Conservation (phyloP, 30 jellyfish, hydroid and myxozoan species). For the Euphysa ruthae region DNA sequence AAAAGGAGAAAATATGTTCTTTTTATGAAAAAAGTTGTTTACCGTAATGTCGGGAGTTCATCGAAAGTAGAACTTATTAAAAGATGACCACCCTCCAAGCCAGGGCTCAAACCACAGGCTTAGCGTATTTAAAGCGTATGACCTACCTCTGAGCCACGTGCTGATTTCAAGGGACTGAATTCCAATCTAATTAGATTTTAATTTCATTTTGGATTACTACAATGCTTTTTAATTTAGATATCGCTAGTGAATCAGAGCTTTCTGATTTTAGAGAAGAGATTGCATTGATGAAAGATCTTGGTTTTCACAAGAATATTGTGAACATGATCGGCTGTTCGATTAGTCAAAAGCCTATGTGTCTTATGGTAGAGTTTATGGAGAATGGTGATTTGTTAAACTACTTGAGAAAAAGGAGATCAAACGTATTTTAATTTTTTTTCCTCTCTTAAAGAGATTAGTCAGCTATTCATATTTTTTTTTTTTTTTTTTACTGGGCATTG, state of each 20-base stretch:
- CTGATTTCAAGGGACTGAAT: too few relatives aligned
- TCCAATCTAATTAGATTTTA: too few relatives aligned
- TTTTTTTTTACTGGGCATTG: too few relatives aligned
- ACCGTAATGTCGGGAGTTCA: too few relatives aligned
- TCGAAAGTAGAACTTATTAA: too few relatives aligned
- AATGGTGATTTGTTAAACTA: conserved; percentile 75
- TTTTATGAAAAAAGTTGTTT: too few relatives aligned
- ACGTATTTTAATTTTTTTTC: conserved; percentile 32
- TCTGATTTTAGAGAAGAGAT: conserved; percentile 73
- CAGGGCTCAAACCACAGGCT: too few relatives aligned
- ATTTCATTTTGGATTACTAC: too few relatives aligned
- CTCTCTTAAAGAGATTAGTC: background rate
- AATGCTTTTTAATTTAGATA: conserved; percentile 14
- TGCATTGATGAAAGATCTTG: conserved; percentile 73
- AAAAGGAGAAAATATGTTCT: too few relatives aligned
- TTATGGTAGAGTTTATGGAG: conserved; percentile 82
- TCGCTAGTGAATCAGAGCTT: conserved; percentile 41
- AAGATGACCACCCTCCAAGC: too few relatives aligned
- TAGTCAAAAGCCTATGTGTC: conserved; percentile 46
- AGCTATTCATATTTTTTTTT: background rate
- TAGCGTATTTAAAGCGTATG: too few relatives aligned
- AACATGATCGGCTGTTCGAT: conserved; percentile 86
- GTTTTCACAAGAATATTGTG: conserved; percentile 80
- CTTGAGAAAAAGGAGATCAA: conserved; percentile 65
- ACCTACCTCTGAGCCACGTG: too few relatives aligned